Base-by-base conservation (phyloP, 2,888 invertebrate species). In the Sturmia bella region DNA sequence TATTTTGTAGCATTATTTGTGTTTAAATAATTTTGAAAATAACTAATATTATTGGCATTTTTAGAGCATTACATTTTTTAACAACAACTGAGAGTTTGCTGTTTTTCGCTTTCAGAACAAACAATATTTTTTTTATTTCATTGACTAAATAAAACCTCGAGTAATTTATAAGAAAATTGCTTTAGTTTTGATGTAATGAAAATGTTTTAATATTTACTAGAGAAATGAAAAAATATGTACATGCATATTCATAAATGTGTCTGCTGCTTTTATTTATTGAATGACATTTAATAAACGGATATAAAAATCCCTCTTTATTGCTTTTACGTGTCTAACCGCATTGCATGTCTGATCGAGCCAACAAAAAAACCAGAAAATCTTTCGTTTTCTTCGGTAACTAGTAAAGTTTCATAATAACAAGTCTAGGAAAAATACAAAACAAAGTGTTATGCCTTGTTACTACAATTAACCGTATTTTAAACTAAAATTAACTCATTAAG, bases 21-120 rank as follows among this genome's bases (percentile, higher is more conserved):
- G 7, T 52, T 32, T 32, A 32, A 32, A 45, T 37, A 56, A 32
- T 19, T 61, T 70, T 57, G 21, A 24, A 75, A 66, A 75, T 70
- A 70, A 76, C 75, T 50, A 59, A 72, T 17, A 80, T 76, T 80
- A 80, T 59, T 80, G 70, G 70, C 75, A 66, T 72, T 70, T 80
- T 70, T 70, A 61, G 75, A 80, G 75, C 75, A 66, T 80, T 76
- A 80, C 37, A 80, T 61, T 66, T 39, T 24, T 15, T 11, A 37
- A 19, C 9, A 9, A n/a, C 32, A 48, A 21, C 21, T 56, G 64
- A 52, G 39, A 12, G n/a, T n/a, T 13, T 24, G 48, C 41, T 39
- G 13, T 19, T 77, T 50, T 57, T 72, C 9, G 19, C 17, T 57
- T 52, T 19, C n/a, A n/a, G n/a, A n/a, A n/a, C n/a, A n/a, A 64